Evolutionary conservation across 2,113 vertebrate species (phyloP), one percentile per base, ranked within the genome.

Genomic region (Bombycilla garrulus): DNA sequence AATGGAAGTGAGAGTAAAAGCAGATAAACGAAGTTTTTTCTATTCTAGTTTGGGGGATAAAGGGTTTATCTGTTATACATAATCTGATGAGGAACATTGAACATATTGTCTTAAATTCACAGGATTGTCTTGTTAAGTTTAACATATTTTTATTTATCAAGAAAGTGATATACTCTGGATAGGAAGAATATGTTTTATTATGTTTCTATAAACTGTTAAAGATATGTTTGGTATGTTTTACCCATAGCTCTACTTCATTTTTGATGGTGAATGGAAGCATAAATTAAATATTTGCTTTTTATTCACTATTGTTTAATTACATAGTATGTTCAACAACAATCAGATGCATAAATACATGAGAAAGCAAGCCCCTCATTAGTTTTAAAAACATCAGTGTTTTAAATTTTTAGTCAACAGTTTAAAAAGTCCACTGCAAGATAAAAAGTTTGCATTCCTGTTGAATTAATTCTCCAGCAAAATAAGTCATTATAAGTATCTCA

Each of bases 261-360:
- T 58, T 58, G 28, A 51, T 60, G 44, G 24, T 71, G 29, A 84
- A 91, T 25, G 48, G 16, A 87, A 85, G 12, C 24, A 67, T n/a
- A 92, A 88, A 83, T 44, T 88, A 82, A 96, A 95, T 92, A 86
- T 92, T 92, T 92, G 5, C 2, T 65, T 80, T 91, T 88, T 45
- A 61, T 65, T 85, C 26, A 48, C 82, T 10, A 61, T 21, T 77
- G 58, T 83, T 83, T 88, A 94, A 85, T 79, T 65, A 51, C 48
- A 40, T 21, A 28, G 15, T 35, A 80, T 80, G 45, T 61, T 87
- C 76, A 61, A 91, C 36, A 61, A 26, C 45, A 93, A 81, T 90
- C 48, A 71, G 33, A 74, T 66, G 4, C 15, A 35, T 77, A 85
- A 90, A 82, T 53, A 71, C 22, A 26, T 13, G 23, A n/a, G 35